Evolutionary conservation across 2,888 invertebrate species (phyloP), one percentile per base, ranked within the genome.

Genomic region (Leptinotarsa tumamoca): DNA sequence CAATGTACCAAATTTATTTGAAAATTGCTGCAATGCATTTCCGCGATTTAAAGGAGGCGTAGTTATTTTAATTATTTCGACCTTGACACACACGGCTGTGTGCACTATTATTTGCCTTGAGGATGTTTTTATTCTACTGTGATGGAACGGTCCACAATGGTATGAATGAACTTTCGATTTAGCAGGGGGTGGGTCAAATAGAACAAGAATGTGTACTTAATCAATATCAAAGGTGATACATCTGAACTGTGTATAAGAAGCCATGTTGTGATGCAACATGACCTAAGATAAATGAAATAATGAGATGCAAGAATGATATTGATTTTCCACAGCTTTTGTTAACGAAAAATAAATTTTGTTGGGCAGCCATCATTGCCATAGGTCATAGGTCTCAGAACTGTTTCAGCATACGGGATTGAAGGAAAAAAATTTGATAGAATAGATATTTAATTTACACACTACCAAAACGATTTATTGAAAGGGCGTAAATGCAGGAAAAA

Each of bases 201-300:
- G 63, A 15, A 33, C 63, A 33, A 63, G 63, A 15, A 63, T 5
- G 27, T 63, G 33, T 33, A 17, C 63, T 23, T 23, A 63, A 63
- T 63, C 63, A 43, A 63, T 63, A 17, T 18, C 14, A 50, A 67
- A 51, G 67, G 54, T 13, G 4, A 27, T 43, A 7, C 7, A 15
- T 4, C 15, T 14, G 27, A 15, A 54, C 27, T 27, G 43, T 17
- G 58, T 50, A 43, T 70, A 77, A 81, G 87, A 77, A 81, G 87
- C 87, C 87, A 87, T 86, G 81, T 87, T 87, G 86, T 86, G 86
- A 83, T 85, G 86, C 85, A 87, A 87, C 82, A 79, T 76, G 69
- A 75, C 50, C 70, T 17, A n/a, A 56, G 33, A 69, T 56, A 43
- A 61, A 75, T 63, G 18, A 58, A 69, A 73, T 17, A 15, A 21